Percentiles rank a stretch among this genome's conserved stretches.
Conservation (phyloP, 2,113 vertebrate species). For the Prietella phreatophila region DNA sequence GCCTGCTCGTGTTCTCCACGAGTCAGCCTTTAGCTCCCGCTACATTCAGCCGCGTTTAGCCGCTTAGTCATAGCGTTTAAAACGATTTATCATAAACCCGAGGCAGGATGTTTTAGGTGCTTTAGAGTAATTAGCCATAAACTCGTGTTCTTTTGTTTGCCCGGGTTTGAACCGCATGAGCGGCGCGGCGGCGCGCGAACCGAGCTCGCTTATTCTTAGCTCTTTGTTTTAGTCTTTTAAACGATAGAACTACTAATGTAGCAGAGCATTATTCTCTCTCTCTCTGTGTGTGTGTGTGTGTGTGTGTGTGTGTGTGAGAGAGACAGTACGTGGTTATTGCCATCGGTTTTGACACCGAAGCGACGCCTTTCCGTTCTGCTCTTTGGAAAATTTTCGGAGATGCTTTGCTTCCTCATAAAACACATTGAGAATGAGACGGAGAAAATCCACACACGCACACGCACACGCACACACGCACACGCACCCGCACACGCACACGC, state of each 20-base stretch:
- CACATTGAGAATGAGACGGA: not conserved
- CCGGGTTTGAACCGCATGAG: constrained; percentile 21
- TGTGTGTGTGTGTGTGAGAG: not conserved
- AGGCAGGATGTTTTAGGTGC: constrained; percentile 44
- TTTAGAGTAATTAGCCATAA: constrained; percentile 44
- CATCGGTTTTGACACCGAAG: not conserved
- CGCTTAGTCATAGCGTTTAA: constrained; percentile 42
- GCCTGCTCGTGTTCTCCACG: constrained; percentile 31
- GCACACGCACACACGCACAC: too few species aligned
- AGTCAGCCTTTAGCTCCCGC: constrained; percentile 36
- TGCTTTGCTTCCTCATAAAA: not conserved
- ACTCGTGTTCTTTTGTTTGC: constrained; percentile 33
- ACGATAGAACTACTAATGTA: constrained; percentile 14
- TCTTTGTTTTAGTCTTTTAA: not conserved
- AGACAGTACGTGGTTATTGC: not conserved
- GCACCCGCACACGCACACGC: too few species aligned
- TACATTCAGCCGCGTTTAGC: constrained; percentile 35
- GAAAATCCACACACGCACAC: not conserved
- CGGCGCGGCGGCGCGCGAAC: not conserved
- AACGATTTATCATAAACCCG: constrained; percentile 36
- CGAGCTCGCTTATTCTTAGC: constrained; percentile 16
- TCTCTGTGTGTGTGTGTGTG: not conserved
- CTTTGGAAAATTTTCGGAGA: too few species aligned
- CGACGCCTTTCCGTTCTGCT: not conserved
- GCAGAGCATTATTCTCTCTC: constrained; percentile 33